Percentiles rank a stretch among this genome's conserved stretches.
These are phyloP conservation scores for Macropus fuliginosus DNA, from an alignment of 2,797 vertebrate genomes.

Conservation along the genomic window DNA sequence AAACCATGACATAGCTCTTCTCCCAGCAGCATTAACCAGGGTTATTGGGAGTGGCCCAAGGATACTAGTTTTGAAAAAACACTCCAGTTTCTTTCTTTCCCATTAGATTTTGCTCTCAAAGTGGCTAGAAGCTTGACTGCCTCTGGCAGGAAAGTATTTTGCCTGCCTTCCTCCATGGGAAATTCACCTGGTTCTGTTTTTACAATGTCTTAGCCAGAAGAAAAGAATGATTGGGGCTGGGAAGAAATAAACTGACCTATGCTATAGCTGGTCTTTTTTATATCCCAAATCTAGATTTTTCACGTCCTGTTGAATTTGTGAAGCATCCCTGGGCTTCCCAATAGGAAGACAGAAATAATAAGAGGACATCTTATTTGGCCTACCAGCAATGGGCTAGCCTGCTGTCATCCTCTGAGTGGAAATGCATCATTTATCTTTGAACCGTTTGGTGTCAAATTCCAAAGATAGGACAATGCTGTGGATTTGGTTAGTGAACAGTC, in stretches of 20 bases:
- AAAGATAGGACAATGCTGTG: conserved; percentile 29
- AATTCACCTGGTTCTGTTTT: background rate
- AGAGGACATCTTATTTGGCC: conserved; percentile 6
- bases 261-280: background rate
- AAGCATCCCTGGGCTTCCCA: conserved; percentile 19
- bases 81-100: background rate
- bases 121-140: background rate
- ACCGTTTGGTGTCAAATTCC: background rate
- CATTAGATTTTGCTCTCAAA: background rate
- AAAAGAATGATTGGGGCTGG: background rate
- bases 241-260: background rate
- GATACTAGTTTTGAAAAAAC: background rate
- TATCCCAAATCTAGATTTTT: conserved; percentile 10
- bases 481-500: background rate
- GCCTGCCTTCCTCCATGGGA: background rate
- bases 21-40: background rate
- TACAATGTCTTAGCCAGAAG: background rate
- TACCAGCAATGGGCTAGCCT: background rate
- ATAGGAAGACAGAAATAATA: conserved; percentile 29
- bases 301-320: conserved; percentile 13
- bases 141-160: background rate
- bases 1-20: background rate
- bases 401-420: background rate
- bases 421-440: background rate
- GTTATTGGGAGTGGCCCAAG: background rate